phyloP scores from a whole-genome alignment of 2,113 vertebrate genomes.

The Helogale parvula region DNA sequence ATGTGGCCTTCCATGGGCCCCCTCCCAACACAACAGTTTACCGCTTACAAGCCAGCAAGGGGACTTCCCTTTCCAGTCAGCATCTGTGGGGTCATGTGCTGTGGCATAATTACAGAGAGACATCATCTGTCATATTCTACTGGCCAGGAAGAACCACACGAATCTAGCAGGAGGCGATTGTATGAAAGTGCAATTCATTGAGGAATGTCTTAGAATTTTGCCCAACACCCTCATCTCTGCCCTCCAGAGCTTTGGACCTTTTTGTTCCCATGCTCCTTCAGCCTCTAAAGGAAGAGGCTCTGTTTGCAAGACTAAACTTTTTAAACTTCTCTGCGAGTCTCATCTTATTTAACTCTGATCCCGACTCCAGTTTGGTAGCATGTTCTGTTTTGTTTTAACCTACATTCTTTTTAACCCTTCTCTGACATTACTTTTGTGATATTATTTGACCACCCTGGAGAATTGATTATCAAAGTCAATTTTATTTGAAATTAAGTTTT shows the following conservation, averaged over 20 bases:
- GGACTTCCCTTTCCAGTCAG: neutral
- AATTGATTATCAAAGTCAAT: neutral
- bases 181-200: neutral
- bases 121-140: neutral
- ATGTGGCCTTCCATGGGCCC: neutral
- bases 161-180: rapidly evolving
- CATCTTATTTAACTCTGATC: neutral
- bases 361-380: neutral
- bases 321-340: neutral
- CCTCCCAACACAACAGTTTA: neutral
- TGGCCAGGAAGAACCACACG: neutral
- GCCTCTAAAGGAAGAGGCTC: neutral
- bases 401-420: neutral
- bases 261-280: neutral
- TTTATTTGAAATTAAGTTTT: neutral
- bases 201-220: neutral
- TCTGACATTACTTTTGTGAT: neutral
- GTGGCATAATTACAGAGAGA: neutral
- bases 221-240: neutral
- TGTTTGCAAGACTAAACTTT: neutral
- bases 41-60: neutral
- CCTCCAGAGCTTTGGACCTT: neutral
- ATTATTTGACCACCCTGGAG: neutral
- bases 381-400: neutral
- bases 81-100: neutral